These are phyloP conservation scores for Temnothorax unifasciatus DNA, from an alignment of 2,888 invertebrate species.

Conservation along the genomic window DNA sequence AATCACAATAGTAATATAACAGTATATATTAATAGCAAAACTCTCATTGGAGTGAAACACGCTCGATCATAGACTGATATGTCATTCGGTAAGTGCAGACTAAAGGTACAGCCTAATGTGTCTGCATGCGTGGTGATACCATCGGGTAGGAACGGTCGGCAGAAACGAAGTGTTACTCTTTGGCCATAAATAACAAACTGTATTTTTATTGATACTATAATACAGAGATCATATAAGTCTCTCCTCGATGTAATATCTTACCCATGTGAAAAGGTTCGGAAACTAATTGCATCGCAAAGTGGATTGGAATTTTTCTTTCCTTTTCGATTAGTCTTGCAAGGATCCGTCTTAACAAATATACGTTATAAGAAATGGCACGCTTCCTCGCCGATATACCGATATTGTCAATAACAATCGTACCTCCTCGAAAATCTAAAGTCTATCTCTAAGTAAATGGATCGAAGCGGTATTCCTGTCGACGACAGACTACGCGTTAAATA, in stretches of 20 bases:
- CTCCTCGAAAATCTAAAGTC: slow-evolving; percentile 22
- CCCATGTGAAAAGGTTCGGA: slow-evolving; percentile 32
- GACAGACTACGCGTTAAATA: slow-evolving; percentile 66
- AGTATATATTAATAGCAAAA: slow-evolving; percentile 43
- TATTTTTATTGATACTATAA: slow-evolving; percentile 67
- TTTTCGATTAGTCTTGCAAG: slow-evolving; percentile 15
- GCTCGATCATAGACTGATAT: slow-evolving; percentile 58
- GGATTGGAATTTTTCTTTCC: neutral
- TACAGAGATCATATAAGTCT: slow-evolving; percentile 59
- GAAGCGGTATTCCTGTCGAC: slow-evolving; percentile 43
- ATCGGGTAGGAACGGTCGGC: slow-evolving; percentile 21
- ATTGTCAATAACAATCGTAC: slow-evolving; percentile 36
- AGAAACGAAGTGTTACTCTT: slow-evolving; percentile 50
- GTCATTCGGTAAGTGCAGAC: slow-evolving; percentile 25
- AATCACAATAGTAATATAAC: slow-evolving; percentile 66
- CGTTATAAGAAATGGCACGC: slow-evolving; percentile 38
- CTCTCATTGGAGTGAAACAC: slow-evolving; percentile 75
- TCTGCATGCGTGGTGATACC: slow-evolving; percentile 14
- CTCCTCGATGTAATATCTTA: slow-evolving; percentile 41
- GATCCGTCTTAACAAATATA: slow-evolving; percentile 5
- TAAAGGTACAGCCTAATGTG: neutral
- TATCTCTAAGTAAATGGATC: slow-evolving; percentile 38
- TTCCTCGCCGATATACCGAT: slow-evolving; percentile 13
- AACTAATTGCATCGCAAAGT: slow-evolving; percentile 3
- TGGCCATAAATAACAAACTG: slow-evolving; percentile 58